These are phyloP conservation scores for Hyles vespertilio DNA, from an alignment of 1,140 invertebrate species.

Conservation along the genomic window DNA sequence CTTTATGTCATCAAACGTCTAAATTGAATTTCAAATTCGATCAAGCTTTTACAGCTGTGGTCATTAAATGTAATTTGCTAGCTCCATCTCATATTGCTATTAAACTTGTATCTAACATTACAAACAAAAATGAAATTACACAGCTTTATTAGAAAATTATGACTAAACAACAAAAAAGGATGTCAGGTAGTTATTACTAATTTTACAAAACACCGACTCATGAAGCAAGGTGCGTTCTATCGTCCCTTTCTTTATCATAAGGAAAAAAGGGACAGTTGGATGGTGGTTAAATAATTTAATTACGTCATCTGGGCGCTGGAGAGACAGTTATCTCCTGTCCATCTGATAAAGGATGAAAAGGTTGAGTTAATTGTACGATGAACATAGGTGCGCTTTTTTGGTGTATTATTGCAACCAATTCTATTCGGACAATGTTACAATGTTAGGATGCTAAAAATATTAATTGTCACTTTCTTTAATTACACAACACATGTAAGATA, in stretches of 20 bases:
- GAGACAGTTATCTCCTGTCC: slow-evolving; percentile 37
- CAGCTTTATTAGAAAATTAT: no score
- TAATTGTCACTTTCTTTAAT: no score
- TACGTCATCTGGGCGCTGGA: slow-evolving; percentile 43
- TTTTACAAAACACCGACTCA: neutral
- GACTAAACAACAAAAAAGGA: no score
- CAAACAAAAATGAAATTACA: no score
- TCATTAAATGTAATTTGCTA: neutral
- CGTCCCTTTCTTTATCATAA: slow-evolving; percentile 25
- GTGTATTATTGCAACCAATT: neutral
- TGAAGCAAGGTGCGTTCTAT: slow-evolving; percentile 31
- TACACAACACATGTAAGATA: no score
- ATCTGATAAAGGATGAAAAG: slow-evolving; percentile 38
- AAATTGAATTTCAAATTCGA: neutral
- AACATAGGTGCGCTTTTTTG: slow-evolving; percentile 26
- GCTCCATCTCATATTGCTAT: no score
- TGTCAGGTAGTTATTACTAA: neutral
- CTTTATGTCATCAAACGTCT: neutral
- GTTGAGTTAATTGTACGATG: slow-evolving; percentile 16
- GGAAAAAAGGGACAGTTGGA: slow-evolving; percentile 36
- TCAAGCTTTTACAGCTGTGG: neutral
- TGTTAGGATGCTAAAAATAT: no score
- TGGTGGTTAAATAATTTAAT: slow-evolving; percentile 54
- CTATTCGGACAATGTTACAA: no score
- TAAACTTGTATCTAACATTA: no score